Percentiles rank a stretch among this genome's conserved stretches.
Evolutionary conservation across 1,140 invertebrate genomes (phyloP).

Genomic region (Chironomus tepperi): DNA sequence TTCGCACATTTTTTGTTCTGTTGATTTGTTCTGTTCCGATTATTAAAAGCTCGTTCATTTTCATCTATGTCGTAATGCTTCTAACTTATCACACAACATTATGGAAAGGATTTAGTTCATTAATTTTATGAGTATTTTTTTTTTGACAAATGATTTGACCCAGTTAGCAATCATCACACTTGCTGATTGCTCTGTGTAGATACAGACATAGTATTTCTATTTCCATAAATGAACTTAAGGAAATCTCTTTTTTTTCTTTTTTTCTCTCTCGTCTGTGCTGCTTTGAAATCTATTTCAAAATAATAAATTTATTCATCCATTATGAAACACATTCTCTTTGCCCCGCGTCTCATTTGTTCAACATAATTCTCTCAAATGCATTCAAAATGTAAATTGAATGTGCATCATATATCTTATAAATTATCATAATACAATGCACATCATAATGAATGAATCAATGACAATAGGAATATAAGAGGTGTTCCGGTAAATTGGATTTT

Average conservation of each 20-base stretch:
- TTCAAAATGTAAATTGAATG: too few species aligned
- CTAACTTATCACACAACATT: not conserved
- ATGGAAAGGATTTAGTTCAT: too few species aligned
- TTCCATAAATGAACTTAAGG: not conserved
- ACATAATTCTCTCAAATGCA: too few species aligned
- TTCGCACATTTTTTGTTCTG: not conserved
- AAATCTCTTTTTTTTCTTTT: not conserved
- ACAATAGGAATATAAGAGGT: constrained; percentile 20
- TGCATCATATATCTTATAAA: not conserved
- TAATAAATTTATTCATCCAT: too few species aligned
- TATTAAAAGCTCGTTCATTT: not conserved
- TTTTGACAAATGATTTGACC: constrained; percentile 8
- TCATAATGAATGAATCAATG: not conserved
- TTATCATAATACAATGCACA: not conserved
- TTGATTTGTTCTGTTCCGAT: not conserved
- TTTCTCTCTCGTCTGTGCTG: not conserved
- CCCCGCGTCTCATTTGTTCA: too few species aligned
- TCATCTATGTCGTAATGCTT: not conserved
- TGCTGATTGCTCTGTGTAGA: too few species aligned
- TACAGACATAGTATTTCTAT: not conserved
- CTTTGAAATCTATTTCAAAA: not conserved
- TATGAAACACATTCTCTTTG: not conserved
- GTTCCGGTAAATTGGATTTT: constrained; percentile 19
- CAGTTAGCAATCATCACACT: not conserved
- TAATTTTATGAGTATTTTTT: not conserved